Evolutionary conservation across 2,888 invertebrate genomes (phyloP).

Genomic region (Monopis laevigella): DNA sequence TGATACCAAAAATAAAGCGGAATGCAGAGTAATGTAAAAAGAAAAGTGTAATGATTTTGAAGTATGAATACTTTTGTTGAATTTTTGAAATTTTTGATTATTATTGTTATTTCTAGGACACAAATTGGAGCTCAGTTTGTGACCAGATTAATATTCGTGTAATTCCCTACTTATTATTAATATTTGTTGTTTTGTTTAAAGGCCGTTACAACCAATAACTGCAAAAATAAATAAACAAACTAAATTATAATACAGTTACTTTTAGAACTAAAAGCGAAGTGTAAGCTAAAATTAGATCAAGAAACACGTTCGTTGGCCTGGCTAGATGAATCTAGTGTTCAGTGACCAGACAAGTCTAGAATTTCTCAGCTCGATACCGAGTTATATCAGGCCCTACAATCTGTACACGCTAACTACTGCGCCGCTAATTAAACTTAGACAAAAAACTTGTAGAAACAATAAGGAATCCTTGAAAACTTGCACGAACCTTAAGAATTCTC

Average conservation of each 20-base stretch:
- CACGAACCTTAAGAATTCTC: neutral
- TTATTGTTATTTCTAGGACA: no score
- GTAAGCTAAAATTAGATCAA: constrained; percentile 11
- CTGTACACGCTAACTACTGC: neutral
- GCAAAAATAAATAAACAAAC: no score
- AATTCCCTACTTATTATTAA: no score
- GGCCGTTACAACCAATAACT: no score
- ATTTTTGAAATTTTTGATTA: no score
- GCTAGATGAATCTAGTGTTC: constrained; percentile 3
- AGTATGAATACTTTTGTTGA: no score
- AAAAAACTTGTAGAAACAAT: constrained; percentile 1
- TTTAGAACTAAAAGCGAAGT: constrained; percentile 3
- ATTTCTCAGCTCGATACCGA: constrained; percentile 1
- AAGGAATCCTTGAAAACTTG: neutral
- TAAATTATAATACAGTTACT: constrained; percentile 6
- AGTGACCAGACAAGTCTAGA: constrained; percentile 11
- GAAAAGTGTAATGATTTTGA: no score
- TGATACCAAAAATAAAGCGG: no score
- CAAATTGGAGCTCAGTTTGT: no score
- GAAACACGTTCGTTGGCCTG: constrained; percentile 10
- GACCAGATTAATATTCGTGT: no score
- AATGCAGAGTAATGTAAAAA: no score
- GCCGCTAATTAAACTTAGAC: neutral
- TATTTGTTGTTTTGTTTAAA: no score
- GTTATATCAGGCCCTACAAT: constrained; percentile 1